A percentile compares a stretch with the other conserved stretches of the same genome.
Conservation (phyloP, 2,888 invertebrate species). For the Hyppa rectilinea region DNA sequence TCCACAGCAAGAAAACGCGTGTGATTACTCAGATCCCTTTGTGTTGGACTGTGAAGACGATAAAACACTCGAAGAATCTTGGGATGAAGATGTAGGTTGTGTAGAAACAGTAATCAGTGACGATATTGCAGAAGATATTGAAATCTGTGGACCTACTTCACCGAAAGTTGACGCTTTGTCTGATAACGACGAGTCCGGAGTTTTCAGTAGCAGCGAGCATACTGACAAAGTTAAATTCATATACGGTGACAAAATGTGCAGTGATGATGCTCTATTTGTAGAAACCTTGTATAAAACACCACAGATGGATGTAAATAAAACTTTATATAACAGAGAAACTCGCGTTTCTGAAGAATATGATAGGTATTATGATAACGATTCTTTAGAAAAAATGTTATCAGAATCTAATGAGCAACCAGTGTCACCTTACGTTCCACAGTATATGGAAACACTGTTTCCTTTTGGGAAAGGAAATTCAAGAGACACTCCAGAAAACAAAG, state of each 20-base stretch:
- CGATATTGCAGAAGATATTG: conserved; percentile 83
- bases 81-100: conserved; percentile 87
- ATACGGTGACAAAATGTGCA: conserved; percentile 80
- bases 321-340: conserved; percentile 69
- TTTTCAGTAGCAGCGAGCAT: conserved; percentile 71
- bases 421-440: conserved; percentile 61
- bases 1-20: conserved; percentile 51
- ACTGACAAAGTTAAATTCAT: conserved; percentile 78
- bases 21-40: conserved; percentile 70
- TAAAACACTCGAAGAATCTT: conserved; percentile 77
- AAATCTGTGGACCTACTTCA: conserved; percentile 75
- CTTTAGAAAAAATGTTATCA: conserved; percentile 75
- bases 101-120: conserved; percentile 87
- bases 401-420: conserved; percentile 70
- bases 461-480: conserved; percentile 54
- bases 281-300: conserved; percentile 83
- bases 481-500: conserved; percentile 70
- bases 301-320: conserved; percentile 84
- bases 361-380: conserved; percentile 73
- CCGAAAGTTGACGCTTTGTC: conserved; percentile 69
- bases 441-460: conserved; percentile 56
- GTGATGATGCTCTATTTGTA: conserved; percentile 78
- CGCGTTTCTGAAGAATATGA: conserved; percentile 49
- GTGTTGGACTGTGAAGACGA: conserved; percentile 70
- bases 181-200: conserved; percentile 66